A percentile compares a stretch with the other conserved stretches of the same genome.
Conservation (phyloP, 2,113 vertebrate species). For the Cheirogaleus medius region DNA sequence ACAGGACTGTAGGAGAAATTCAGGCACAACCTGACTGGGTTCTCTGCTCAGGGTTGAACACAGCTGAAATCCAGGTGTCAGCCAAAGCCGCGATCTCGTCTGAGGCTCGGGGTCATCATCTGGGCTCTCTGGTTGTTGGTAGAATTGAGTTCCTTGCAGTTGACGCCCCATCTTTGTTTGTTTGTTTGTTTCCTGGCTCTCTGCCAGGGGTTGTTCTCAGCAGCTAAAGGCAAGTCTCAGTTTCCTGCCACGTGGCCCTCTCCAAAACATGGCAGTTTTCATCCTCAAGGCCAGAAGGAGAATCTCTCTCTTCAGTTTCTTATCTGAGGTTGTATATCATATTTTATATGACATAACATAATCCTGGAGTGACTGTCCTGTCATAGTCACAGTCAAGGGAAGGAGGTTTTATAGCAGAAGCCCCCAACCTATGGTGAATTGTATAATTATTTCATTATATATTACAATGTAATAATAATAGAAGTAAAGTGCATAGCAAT, state of each 20-base stretch:
- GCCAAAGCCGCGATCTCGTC: neutral
- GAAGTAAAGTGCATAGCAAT: too few relatives aligned
- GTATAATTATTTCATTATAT: too few relatives aligned
- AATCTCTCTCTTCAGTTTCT: neutral
- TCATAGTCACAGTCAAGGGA: neutral
- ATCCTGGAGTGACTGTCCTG: neutral
- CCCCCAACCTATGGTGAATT: too few relatives aligned
- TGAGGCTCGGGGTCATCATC: neutral
- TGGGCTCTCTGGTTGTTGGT: neutral
- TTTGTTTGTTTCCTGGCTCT: neutral
- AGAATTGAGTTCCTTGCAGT: neutral
- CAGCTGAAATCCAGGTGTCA: neutral
- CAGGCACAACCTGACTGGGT: fast-evolving
- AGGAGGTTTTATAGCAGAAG: neutral
- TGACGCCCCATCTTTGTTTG: neutral
- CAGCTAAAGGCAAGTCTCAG: neutral
- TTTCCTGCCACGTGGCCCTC: neutral
- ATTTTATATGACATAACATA: neutral
- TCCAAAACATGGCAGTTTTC: neutral
- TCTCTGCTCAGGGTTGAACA: neutral
- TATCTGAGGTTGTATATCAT: neutral
- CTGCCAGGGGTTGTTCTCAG: neutral
- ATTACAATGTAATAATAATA: too few relatives aligned
- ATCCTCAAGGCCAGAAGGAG: neutral
- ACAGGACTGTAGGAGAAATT: neutral